Evolutionary conservation across 2,888 invertebrate genomes (phyloP), one percentile per base, ranked within the genome.

Genomic region (Mamestra brassicae): DNA sequence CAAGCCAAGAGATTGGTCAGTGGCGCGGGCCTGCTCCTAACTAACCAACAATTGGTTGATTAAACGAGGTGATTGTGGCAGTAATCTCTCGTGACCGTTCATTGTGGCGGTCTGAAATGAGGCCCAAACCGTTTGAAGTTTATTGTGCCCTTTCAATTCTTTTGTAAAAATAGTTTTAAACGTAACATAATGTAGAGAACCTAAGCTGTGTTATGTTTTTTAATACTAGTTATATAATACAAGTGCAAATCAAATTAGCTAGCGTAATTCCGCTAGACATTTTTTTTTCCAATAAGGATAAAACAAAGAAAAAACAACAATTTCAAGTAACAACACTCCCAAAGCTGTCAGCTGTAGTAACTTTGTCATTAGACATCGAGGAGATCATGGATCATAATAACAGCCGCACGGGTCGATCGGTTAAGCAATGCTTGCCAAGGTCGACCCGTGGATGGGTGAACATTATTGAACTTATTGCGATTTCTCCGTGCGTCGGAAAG

Each of bases 41-140:
- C 80, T 77, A 74, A 74, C 74, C 64, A 61, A 80, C 77, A 80
- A 77, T 77, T 77, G 77, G 80, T 74, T 65, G 80, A 80, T 76
- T 80, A 77, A 74, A 64, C 74, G 77, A 74, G 65, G 65, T 66
- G 64, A 82, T 84, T 70, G 68, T 72, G 69, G 67, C 52, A 55
- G 65, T 82, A 82, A 80, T 84, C 71, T 69, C 65, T 36, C 50
- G 55, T 71, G 71, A 75, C 60, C 38, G 75, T 71, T 79, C 60
- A 74, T 75, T 81, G 68, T 63, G 26, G 74, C 47, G 54, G 42
- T 64, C 38, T 73, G 34, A 61, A 77, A 80, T 80, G 54, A 61
- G 74, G 55, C 62, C 34, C 64, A 36, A 50, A 15, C 58, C 54
- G 64, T 65, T 62, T n/a, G 47, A 45, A 65, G 50, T 77, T 64